phyloP scores from a whole-genome alignment of 2,797 vertebrate genomes.

The Labeo calbasu region DNA sequence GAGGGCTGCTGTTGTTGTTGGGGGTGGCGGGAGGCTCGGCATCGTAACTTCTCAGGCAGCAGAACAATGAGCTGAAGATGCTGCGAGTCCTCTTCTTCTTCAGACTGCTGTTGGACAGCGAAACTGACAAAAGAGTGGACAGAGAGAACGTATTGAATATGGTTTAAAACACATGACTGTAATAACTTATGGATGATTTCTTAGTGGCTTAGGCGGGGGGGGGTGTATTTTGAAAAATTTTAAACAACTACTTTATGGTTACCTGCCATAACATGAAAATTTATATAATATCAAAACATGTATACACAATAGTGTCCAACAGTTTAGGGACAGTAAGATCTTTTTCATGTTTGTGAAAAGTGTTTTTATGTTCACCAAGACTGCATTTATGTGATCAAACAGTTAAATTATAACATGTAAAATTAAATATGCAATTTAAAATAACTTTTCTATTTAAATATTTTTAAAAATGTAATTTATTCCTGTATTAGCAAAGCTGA shows the following conservation, averaged over 20 bases:
- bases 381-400: background rate
- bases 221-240: too few relatives aligned
- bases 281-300: background rate
- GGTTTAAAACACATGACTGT: background rate
- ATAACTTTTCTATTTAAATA: background rate
- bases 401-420: background rate
- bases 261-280: background rate
- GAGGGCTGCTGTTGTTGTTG: conserved; percentile 84
- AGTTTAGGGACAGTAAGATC: background rate
- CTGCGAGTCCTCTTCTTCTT: conserved; percentile 93
- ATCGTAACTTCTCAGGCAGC: conserved; percentile 96
- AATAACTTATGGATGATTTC: background rate
- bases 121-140: conserved; percentile 74
- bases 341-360: background rate
- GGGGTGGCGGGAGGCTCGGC: conserved; percentile 86
- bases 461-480: background rate
- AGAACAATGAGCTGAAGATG: conserved; percentile 96
- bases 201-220: background rate
- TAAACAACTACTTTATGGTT: too few relatives aligned
- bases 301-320: background rate
- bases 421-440: background rate
- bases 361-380: background rate
- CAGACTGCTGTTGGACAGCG: conserved; percentile 90
- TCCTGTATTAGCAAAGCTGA: background rate
- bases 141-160: conserved; percentile 6